A percentile compares a stretch with the other conserved stretches of the same genome.
Conservation (phyloP, 2,113 vertebrate genomes). For the Prietella phreatophila region DNA sequence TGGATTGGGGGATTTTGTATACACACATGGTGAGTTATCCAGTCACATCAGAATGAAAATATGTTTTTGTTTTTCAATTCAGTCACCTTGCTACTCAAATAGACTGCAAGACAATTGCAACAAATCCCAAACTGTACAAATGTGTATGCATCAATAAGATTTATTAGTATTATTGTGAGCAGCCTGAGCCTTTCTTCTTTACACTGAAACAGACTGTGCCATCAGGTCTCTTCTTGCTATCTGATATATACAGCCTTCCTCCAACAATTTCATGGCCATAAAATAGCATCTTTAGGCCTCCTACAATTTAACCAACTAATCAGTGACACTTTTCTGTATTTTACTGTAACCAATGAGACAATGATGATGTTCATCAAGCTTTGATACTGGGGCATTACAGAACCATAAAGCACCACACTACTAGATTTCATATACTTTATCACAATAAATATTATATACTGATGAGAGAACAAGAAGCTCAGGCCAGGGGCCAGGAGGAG, state of each 20-base stretch:
- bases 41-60: background rate
- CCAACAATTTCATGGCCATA: constrained; percentile 8
- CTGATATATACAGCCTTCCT: background rate
- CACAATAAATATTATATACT: background rate
- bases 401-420: background rate
- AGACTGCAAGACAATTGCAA: background rate
- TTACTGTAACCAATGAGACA: background rate
- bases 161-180: background rate
- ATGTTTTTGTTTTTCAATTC: background rate
- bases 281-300: background rate
- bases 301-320: background rate
- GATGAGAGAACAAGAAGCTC: constrained; percentile 34
- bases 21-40: constrained; percentile 1
- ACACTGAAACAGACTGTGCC: background rate
- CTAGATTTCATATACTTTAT: background rate
- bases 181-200: background rate
- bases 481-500: constrained; percentile 35
- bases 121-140: background rate
- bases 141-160: background rate
- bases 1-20: background rate
- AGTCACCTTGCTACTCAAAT: background rate
- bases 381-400: background rate
- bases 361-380: background rate
- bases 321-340: background rate
- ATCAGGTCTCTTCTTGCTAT: background rate